Conservation (phyloP, 2,113 vertebrate species). For the Dasyornis broadbenti region DNA sequence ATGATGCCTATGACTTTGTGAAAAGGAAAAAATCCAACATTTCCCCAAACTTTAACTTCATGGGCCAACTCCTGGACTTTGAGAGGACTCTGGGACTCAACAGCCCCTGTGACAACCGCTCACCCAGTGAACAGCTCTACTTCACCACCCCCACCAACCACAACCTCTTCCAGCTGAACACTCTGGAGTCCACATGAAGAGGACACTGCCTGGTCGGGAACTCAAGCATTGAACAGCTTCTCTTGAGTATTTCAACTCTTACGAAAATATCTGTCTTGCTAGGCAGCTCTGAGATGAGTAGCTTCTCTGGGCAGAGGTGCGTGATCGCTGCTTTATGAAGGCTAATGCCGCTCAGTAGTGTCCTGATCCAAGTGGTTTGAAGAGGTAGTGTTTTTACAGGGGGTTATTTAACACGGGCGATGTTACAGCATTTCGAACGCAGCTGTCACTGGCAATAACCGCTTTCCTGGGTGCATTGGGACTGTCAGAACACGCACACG, state of each 20-base stretch:
- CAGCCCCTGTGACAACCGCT: conserved; percentile 93
- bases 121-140: conserved; percentile 88
- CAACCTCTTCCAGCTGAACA: conserved; percentile 96
- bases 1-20: conserved; percentile 97
- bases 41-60: conserved; percentile 99
- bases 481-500: conserved; percentile 53
- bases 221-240: conserved; percentile 55
- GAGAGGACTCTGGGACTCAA: conserved; percentile 96
- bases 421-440: conserved; percentile 53
- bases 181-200: conserved; percentile 94
- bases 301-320: conserved; percentile 55
- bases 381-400: conserved; percentile 66
- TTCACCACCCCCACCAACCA: conserved; percentile 97
- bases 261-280: conserved; percentile 40
- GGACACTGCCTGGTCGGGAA: not conserved
- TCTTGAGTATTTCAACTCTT: conserved; percentile 69
- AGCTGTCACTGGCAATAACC: conserved; percentile 75
- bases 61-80: conserved; percentile 98
- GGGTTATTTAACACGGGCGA: conserved; percentile 52
- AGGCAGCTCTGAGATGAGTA: conserved; percentile 60
- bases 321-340: conserved; percentile 60
- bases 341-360: conserved; percentile 29
- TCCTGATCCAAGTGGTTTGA: conserved; percentile 59
- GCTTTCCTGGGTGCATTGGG: conserved; percentile 55
- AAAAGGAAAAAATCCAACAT: conserved; percentile 99